Evolutionary conservation across 2,113 vertebrate genomes (phyloP).

Genomic region (Notiomystis cincta): DNA sequence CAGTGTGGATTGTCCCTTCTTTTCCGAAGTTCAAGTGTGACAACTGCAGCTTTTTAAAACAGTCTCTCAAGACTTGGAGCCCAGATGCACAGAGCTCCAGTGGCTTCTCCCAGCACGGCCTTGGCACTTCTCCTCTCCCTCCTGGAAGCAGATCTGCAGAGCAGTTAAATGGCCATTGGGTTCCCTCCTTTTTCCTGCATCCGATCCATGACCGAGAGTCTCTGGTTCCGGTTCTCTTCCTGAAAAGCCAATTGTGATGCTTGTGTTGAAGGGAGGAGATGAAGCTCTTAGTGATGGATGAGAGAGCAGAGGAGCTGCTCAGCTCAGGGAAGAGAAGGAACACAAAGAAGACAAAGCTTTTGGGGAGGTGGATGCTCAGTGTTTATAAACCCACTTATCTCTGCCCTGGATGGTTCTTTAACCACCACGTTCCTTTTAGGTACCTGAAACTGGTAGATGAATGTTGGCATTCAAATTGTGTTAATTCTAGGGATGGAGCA

Average conservation of each 20-base stretch:
- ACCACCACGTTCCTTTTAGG: background rate
- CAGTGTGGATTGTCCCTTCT: conserved; percentile 51
- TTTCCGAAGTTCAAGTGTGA: conserved; percentile 39
- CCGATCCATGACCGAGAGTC: background rate
- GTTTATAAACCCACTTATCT: background rate
- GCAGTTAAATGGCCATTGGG: background rate
- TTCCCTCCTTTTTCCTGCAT: background rate
- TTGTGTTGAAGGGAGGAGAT: background rate
- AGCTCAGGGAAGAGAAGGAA: background rate
- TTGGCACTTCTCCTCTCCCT: background rate
- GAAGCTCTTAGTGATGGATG: background rate
- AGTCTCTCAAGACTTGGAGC: background rate
- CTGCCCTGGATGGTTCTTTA: background rate
- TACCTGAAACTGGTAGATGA: background rate
- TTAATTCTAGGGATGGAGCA: background rate
- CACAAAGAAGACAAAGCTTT: background rate
- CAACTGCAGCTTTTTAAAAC: background rate
- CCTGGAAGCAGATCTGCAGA: background rate
- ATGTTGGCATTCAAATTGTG: background rate
- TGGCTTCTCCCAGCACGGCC: background rate
- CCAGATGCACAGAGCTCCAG: conserved; percentile 5
- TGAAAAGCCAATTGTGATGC: background rate
- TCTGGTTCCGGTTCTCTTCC: background rate
- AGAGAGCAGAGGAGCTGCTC: background rate
- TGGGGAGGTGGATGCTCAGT: background rate